A percentile compares a stretch with the other conserved stretches of the same genome.
Evolutionary conservation across 2,113 vertebrate genomes (phyloP).

Genomic region (Heterotilapia buettikoferi): DNA sequence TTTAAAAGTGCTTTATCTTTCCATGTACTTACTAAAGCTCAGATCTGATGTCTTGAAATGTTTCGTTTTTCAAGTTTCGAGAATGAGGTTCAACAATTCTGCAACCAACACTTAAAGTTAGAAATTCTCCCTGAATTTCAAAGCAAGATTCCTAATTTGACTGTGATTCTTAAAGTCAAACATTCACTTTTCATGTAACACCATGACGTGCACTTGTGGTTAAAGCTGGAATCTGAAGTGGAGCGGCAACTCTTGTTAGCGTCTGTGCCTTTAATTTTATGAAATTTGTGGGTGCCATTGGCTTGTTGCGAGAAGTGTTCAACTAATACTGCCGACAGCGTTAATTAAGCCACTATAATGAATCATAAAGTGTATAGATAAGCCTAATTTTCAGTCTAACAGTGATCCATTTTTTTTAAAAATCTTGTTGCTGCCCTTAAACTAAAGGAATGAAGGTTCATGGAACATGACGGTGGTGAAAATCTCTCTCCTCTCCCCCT

Average conservation of each 20-base stretch:
- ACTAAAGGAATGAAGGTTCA: not conserved
- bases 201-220: not conserved
- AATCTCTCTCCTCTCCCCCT: not conserved
- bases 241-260: not conserved
- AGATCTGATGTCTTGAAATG: not conserved
- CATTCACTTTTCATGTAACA: not conserved
- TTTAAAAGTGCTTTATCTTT: not conserved
- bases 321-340: not conserved
- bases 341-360: not conserved
- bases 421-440: not conserved
- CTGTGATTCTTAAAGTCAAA: not conserved
- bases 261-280: not conserved
- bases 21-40: not conserved
- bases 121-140: not conserved
- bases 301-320: not conserved
- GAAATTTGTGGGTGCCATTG: not conserved
- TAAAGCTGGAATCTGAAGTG: not conserved
- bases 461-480: not conserved
- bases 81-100: not conserved
- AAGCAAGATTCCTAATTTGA: not conserved
- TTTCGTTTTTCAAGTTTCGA: not conserved
- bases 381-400: not conserved
- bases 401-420: accelerated
- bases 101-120: not conserved
- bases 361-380: not conserved